Percentiles rank a stretch among this genome's conserved stretches.
Conservation (phyloP, 2,113 vertebrate genomes). For the Platycercus adscitus region DNA sequence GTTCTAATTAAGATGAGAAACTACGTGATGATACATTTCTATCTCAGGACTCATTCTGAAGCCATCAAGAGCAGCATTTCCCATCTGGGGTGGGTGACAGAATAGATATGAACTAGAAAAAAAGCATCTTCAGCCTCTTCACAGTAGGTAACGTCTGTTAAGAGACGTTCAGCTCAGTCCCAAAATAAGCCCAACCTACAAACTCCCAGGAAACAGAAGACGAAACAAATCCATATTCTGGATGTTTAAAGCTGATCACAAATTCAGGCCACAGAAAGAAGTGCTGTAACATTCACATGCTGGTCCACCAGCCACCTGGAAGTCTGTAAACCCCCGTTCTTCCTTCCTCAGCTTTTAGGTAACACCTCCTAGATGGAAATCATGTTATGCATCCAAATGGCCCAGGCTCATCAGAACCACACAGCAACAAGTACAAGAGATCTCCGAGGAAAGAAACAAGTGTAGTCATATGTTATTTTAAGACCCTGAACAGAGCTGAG, state of each 20-base stretch:
- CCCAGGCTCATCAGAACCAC: neutral
- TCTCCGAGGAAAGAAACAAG: neutral
- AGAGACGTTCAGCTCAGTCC: neutral
- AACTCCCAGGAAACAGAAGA: neutral
- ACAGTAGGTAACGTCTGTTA: neutral
- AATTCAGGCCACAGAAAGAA: neutral
- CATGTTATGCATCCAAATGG: neutral
- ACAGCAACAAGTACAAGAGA: neutral
- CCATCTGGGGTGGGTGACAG: fast-evolving
- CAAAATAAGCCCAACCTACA: neutral
- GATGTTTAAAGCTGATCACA: neutral
- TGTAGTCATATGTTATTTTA: fast-evolving
- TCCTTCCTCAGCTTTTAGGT: neutral
- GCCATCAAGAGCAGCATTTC: neutral
- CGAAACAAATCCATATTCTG: neutral
- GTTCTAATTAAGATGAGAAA: neutral
- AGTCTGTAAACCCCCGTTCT: neutral
- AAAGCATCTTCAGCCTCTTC: neutral
- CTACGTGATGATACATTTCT: neutral
- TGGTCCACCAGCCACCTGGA: neutral
- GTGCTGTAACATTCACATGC: fast-evolving
- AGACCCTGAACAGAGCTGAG: neutral
- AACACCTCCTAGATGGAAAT: neutral
- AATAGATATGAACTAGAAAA: neutral
- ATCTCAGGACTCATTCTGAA: neutral